Evolutionary conservation across 2,888 invertebrate species (phyloP).

Genomic region (Caenorhabditis imperialis): DNA sequence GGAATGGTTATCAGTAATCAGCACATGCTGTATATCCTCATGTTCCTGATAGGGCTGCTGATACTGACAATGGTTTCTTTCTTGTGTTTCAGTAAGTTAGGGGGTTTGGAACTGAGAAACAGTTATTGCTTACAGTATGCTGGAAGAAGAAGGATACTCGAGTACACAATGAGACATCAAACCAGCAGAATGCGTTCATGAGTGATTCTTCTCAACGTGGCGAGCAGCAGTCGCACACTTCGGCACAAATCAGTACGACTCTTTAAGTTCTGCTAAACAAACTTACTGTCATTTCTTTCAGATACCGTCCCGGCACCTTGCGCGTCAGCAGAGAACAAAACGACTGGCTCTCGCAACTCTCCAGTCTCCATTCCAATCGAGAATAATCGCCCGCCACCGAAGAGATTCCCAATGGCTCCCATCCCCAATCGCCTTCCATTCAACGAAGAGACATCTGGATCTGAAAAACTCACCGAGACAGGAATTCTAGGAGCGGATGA

Average conservation of each 20-base stretch:
- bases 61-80: slow-evolving; percentile 28
- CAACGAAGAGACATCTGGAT: slow-evolving; percentile 16
- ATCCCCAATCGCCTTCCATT: slow-evolving; percentile 29
- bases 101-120: no score
- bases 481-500: not conserved
- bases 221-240: slow-evolving; percentile 2
- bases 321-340: not conserved
- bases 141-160: slow-evolving; percentile 41
- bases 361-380: slow-evolving; percentile 21
- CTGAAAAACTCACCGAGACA: slow-evolving; percentile 15
- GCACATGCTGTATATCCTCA: slow-evolving; percentile 26
- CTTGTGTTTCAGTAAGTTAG: slow-evolving; percentile 44
- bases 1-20: not conserved
- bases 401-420: slow-evolving; percentile 34
- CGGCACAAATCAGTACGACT: slow-evolving; percentile 13
- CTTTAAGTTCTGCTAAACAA: no score
- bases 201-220: slow-evolving; percentile 9
- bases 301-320: not conserved
- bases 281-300: no score
- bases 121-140: slow-evolving; percentile 54
- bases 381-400: slow-evolving; percentile 12
- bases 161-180: slow-evolving; percentile 33
- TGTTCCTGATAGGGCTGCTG: slow-evolving; percentile 41
- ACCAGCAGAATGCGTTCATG: slow-evolving; percentile 49
- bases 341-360: not conserved